Base-by-base conservation (phyloP, 2,797 vertebrate genomes). In the Pangasius mekongensis region DNA sequence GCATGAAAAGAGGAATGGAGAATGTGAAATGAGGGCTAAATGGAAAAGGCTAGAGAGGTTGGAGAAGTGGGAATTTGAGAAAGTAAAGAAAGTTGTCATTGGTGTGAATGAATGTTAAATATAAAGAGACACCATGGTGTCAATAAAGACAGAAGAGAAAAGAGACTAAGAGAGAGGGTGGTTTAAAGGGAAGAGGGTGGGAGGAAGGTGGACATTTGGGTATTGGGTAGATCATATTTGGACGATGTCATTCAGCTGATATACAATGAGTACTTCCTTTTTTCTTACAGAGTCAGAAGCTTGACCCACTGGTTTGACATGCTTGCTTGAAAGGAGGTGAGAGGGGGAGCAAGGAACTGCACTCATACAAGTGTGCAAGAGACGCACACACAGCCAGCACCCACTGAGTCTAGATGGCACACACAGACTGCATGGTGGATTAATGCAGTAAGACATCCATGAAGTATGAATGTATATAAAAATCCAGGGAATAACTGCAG, bases 291-390 rank as follows among this genome's bases (percentile, higher is more conserved):
- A 30, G 77, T 82, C 64, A 77, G 76, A 73, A 87, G 64, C 90
- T 92, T 91, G 91, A 90, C 87, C 89, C 77, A 91, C 92, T 90
- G 87, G 89, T 90, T 86, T 88, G 90, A 90, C 27, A 83, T 62
- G 86, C 87, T 85, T 89, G 92, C 94, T 90, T 90, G 92, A 91
- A 88, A 92, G 89, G 88, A 92, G 92, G 86, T 60, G 85, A 6
- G 24, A 78, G 56, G 2, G 33, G 5, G 9, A 60, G 58, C 36
- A 62, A 66, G 85, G 77, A 56, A 84, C 54, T 54, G 52, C 36
- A 78, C 64, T 87, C 36, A 83, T 82, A 86, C 24, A 62, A 86
- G 73, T 47, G 91, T 84, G 66, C 83, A 87, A 43, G 49, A 90
- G 74, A 36, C n/a, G n/a, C n/a, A 71, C 71, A 90, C 86, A 91